Evolutionary conservation across 2,888 invertebrate genomes (phyloP), one percentile per base, ranked within the genome.

Genomic region (Oxycera nigricornis): DNA sequence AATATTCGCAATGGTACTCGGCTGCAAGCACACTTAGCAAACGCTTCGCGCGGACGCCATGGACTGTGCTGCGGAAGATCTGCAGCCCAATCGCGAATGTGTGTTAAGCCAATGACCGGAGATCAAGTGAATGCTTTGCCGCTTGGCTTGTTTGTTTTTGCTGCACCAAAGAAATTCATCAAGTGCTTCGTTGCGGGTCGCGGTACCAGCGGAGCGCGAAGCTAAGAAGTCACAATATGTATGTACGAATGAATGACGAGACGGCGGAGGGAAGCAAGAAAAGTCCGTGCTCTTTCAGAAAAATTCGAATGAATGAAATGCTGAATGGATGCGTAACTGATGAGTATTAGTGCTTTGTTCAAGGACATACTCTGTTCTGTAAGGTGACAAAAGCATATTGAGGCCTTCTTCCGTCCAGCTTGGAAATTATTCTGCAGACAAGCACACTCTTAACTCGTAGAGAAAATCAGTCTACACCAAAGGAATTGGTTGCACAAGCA

Each of bases 51-150:
- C 65, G 20, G 41, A 41, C 65, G 65, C 65, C 65, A 65, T 24
- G 24, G 6, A 35, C 31, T n/a, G 20, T 22, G 65, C 20, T 20
- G 24, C 26, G 20, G 65, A 65, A 65, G 70, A 70, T 28, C 35
- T 61, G 73, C 73, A 73, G 52, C 46, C 46, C 62, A 73, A 31
- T 67, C 35, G 76, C 74, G 81, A 83, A 84, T 84, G 82, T 84
- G 81, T 84, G 84, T 81, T 85, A 84, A 84, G 84, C 83, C 84
- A 82, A 82, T 84, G 84, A 85, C 84, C 84, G 84, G 80, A 79
- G 73, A 65, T 73, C 73, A 73, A 73, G 73, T 73, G 73, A 73
- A 67, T 67, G 73, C 67, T 52, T 61, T 20, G 61, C 62, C 46
- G 9, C 41, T 73, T 6, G 24, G 26, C n/a, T 46, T 41, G n/a